A percentile compares a stretch with the other conserved stretches of the same genome.
Conservation (phyloP, 2,113 vertebrate species). For the Podarcis muralis region DNA sequence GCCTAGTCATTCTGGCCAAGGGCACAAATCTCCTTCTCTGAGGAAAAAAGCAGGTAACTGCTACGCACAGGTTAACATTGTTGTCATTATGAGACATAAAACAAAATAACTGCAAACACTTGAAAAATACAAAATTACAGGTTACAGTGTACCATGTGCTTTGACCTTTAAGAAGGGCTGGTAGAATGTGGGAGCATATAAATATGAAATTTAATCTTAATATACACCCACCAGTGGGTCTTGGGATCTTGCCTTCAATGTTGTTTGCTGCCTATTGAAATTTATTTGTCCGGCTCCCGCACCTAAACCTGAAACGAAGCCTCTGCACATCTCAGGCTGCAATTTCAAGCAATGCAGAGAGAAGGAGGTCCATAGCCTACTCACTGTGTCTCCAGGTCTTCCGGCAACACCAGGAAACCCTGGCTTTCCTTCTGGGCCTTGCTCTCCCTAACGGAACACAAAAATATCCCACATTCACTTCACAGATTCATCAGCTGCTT, state of each 20-base stretch:
- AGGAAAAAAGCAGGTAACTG: background rate
- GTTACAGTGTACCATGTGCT: no score
- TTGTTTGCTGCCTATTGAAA: background rate
- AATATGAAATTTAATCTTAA: background rate
- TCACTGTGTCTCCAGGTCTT: constrained; percentile 39
- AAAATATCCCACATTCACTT: background rate
- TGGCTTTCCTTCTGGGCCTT: constrained; percentile 36
- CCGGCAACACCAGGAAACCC: constrained; percentile 58
- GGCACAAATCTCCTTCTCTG: background rate
- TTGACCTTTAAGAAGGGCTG: no score
- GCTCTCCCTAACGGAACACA: constrained; percentile 38
- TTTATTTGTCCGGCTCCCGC: background rate
- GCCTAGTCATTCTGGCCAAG: background rate
- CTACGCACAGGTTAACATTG: background rate
- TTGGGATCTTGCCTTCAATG: background rate
- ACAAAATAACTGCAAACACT: background rate
- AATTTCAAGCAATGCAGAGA: no score
- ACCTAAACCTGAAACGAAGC: background rate
- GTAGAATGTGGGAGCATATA: no score
- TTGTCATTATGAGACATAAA: background rate
- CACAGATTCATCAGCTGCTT: background rate
- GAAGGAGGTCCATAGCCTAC: background rate
- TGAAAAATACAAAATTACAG: background rate
- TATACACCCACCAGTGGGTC: background rate
- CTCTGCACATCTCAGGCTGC: background rate